Evolutionary conservation across 2,113 vertebrate genomes (phyloP), one percentile per base, ranked within the genome.

Genomic region (Uropsilus gracilis): DNA sequence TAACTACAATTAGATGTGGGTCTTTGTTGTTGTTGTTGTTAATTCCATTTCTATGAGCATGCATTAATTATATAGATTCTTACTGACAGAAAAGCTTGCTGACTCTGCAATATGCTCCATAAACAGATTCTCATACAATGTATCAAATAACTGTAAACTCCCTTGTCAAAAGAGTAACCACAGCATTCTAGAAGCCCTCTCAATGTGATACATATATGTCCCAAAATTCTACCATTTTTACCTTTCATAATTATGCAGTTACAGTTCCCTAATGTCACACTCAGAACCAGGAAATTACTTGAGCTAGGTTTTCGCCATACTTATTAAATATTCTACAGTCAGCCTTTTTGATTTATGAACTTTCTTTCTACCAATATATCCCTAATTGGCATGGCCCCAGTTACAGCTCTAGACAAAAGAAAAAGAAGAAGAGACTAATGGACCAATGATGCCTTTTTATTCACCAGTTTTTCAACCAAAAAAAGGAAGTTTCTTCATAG

Each of bases 361-460:
- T 69, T 78, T 76, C 50, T 94, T 82, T 73, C 46, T 86, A 73
- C 37, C 66, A 83, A 77, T 88, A 11, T 1, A 50, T 64, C 53
- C 20, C 7, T 93, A 26, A 69, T 30, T 92, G 82, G 28, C 72
- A 85, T 71, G 1, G 26, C 44, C 12, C 46, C 37, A 88, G 4
- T 57, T 75, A 37, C 44, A 82, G 28, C 9, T 80, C 24, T 71
- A 96, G 6, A 85, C 13, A 39, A 97, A 84, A 93, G 34, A 73
- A 8, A 93, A 7, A 59, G 4, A 83, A 8, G 3, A 76, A 55
- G 37, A 94, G 61, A 89, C 39, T 46, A 84, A 10, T 53, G 9
- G 30, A 32, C 0, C 5, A 2, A 28, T 95, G 61, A 9, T 13
- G 68, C 2, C 26, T 44, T 12, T 68, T 55, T 55, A 55, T 22